These are phyloP conservation scores for Mesembrinibis cayennensis DNA, from an alignment of 2,113 vertebrate genomes.

Conservation along the genomic window DNA sequence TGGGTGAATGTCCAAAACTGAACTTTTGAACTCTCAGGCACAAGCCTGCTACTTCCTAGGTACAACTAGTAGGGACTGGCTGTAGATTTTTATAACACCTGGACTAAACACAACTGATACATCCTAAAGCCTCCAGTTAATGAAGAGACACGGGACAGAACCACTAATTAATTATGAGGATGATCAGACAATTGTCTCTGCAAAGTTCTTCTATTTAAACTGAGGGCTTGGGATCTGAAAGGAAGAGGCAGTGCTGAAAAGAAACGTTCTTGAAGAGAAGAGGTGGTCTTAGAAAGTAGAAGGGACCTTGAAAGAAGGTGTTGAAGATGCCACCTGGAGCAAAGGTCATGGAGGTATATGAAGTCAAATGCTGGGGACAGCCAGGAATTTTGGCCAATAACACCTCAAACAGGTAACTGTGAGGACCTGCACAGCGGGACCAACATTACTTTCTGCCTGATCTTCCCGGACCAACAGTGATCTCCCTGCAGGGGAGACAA, in stretches of 20 bases:
- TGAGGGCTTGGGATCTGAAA: background rate
- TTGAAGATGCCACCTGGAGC: background rate
- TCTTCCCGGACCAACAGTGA: background rate
- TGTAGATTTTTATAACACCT: background rate
- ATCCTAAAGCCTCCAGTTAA: background rate
- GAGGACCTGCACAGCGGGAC: background rate
- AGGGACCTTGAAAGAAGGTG: background rate
- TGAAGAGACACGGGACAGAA: background rate
- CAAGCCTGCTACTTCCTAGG: background rate
- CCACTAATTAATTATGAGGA: background rate
- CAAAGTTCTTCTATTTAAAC: background rate
- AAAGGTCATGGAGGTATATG: rapidly evolving
- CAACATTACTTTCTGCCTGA: rapidly evolving
- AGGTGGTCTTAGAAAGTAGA: background rate
- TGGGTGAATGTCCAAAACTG: background rate
- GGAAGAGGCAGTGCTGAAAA: background rate
- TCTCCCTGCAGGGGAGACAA: background rate
- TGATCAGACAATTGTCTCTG: background rate
- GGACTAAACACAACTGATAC: background rate
- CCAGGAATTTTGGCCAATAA: background rate
- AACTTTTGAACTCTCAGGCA: background rate
- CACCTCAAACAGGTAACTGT: background rate
- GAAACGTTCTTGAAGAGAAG: background rate
- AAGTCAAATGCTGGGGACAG: background rate
- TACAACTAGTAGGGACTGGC: background rate